Conservation (phyloP, 2,888 invertebrate genomes). For the Acanthosepion lycidas region DNA sequence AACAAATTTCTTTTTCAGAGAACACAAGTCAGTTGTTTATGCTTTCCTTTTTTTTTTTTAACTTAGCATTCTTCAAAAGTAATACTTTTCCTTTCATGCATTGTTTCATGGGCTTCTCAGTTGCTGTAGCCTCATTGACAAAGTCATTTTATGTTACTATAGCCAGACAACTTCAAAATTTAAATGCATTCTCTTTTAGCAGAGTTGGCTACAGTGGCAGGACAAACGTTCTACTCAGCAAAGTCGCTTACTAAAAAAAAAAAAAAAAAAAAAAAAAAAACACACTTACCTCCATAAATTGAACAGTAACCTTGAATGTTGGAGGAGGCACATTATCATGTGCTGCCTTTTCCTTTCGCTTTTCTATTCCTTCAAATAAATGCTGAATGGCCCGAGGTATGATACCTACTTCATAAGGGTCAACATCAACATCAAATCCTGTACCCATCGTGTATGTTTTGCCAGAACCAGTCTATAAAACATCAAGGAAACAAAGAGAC, state of each 20-base stretch:
- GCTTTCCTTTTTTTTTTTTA: neutral
- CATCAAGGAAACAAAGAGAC: conserved; percentile 41
- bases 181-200: no score
- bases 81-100: no score
- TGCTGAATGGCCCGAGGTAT: conserved; percentile 96
- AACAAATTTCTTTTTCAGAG: neutral
- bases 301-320: conserved; percentile 86
- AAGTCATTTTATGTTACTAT: no score
- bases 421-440: conserved; percentile 87
- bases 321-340: conserved; percentile 83
- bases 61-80: no score
- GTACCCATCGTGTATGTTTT: conserved; percentile 99
- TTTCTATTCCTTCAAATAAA: conserved; percentile 83
- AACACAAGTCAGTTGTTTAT: no score
- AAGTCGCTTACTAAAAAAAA: no score
- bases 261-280: no score
- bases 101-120: no score
- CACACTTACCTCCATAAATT: conserved; percentile 84
- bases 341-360: conserved; percentile 77
- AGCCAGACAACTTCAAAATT: no score
- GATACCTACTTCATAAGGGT: conserved; percentile 83
- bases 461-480: conserved; percentile 91
- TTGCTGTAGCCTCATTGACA: no score
- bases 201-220: no score
- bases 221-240: no score